Evolutionary conservation across 2,888 invertebrate genomes (phyloP), one percentile per base, ranked within the genome.

Genomic region (Malacosoma neustria): DNA sequence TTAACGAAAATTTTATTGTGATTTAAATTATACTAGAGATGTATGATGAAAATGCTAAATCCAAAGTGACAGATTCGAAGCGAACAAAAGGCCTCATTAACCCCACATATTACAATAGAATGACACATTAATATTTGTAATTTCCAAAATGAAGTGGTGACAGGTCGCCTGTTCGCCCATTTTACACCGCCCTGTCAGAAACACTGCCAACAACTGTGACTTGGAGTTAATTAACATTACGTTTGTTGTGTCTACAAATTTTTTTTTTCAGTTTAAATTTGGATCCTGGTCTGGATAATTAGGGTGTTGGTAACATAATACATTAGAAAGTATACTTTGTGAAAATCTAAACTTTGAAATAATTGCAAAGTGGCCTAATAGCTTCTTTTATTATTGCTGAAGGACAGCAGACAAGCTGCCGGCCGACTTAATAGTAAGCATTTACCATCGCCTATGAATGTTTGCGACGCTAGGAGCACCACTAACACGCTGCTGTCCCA

Each of bases 221-320:
- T 32, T 32, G 33, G 31, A 22, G 32, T 35, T 38, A 35, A 38
- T 38, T 35, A 38, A 14, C 32, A 29, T 35, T 32, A 14, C 30
- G 32, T 38, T 38, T 35, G 38, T 35, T 35, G 13, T 38, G 38
- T 38, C 38, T 32, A 13, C 33, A 14, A 12, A 29, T 34, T 30
- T 29, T 29, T 34, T 29, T 12, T 22, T 22, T 9, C 9, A 3
- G 22, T 22, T 22, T 22, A 40, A 45, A 37, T 5, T 34, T 38
- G 11, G 32, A 37, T 38, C 40, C 13, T 35, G 38, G 33, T 32
- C 43, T 37, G 22, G 22, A 9, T 22, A 22, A 22, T 22, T 9
- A 22, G 22, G 9, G n/a, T n/a, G n/a, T n/a, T n/a, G n/a, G n/a
- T n/a, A n/a, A n/a, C n/a, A n/a, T n/a, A n/a, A n/a, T n/a, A n/a